Evolutionary conservation across 1,140 invertebrate species (phyloP), one percentile per base, ranked within the genome.

Genomic region (Apolygus lucorum): DNA sequence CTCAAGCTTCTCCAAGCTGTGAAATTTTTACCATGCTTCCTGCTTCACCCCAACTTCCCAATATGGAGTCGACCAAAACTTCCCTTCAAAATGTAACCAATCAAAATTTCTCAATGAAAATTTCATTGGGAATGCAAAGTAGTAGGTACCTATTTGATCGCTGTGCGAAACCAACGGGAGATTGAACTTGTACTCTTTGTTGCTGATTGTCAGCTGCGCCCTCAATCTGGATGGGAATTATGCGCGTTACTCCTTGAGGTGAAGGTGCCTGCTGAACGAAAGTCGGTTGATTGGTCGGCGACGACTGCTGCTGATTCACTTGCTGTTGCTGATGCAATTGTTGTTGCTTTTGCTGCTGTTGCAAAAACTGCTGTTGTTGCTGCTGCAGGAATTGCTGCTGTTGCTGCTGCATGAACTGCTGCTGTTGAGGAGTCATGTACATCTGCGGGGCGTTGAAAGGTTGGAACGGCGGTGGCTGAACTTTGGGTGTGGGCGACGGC

Each of bases 171-270:
- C 8, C 11, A 27, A 63, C 1, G 26, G 29, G 26, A 24, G 26
- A 26, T 70, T 29, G 27, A 24, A 42, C 28, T 64, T 70, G 75
- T 66, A 13, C 73, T 65, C 59, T 71, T 28, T 8, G 69, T 68
- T 34, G 70, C 49, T 62, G 64, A 71, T 72, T 68, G 72, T 71
- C 49, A 4, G 70, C 8, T 21, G 22, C 67, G 4, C 78, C 79
- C 72, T 83, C 82, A 69, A 83, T 69, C 70, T 80, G 79, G 66
- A 83, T 82, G 67, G 82, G 82, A 73, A 83, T 82, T 28, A 83
- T 79, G 63, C 79, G 71, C 24, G 73, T 75, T 24, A 34, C 63
- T n/a, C 42, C 49, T 25, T 11, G 2, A 24, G 8, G 34, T 8
- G 27, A 52, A 24, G 49, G 52, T 25, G 14, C 24, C 34, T 75